These are phyloP conservation scores for Sarcophaga subvicina DNA, from an alignment of 2,888 invertebrate genomes.

Conservation along the genomic window DNA sequence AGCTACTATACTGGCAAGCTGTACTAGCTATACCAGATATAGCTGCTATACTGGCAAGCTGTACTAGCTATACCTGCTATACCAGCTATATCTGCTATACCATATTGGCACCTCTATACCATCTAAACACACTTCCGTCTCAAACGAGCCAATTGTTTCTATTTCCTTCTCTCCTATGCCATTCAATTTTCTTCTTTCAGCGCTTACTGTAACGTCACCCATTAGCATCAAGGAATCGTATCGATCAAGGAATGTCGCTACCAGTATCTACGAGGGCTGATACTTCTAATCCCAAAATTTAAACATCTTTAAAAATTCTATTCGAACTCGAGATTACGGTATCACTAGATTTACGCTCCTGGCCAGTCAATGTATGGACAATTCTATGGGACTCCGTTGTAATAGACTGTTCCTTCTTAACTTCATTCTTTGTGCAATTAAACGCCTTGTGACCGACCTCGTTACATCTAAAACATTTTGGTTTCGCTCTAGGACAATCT, in stretches of 20 bases:
- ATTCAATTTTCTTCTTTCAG: not conserved
- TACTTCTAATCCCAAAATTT: not conserved
- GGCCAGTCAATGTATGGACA: too few species aligned
- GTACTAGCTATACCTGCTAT: too few species aligned
- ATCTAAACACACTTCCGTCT: not conserved
- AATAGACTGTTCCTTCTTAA: not conserved
- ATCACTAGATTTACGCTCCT: not conserved
- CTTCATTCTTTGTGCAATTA: conserved; percentile 6
- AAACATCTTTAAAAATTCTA: conserved; percentile 4
- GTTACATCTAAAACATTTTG: conserved; percentile 29
- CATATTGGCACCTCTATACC: too few species aligned
- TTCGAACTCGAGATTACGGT: not conserved
- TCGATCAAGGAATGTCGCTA: conserved; percentile 1
- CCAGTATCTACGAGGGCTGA: not conserved
- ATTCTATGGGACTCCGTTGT: too few species aligned
- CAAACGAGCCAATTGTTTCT: not conserved
- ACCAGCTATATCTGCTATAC: too few species aligned
- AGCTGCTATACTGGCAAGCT: too few species aligned
- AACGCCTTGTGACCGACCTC: conserved; percentile 27
- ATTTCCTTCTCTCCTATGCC: not conserved
- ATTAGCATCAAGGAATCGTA: conserved; percentile 1
- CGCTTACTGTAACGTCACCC: not conserved
- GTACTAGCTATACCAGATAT: too few species aligned
- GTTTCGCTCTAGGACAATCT: not conserved
- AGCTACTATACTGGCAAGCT: too few species aligned